Conservation (phyloP, 2,113 vertebrate species). For the Paradoxurus hermaphroditus region DNA sequence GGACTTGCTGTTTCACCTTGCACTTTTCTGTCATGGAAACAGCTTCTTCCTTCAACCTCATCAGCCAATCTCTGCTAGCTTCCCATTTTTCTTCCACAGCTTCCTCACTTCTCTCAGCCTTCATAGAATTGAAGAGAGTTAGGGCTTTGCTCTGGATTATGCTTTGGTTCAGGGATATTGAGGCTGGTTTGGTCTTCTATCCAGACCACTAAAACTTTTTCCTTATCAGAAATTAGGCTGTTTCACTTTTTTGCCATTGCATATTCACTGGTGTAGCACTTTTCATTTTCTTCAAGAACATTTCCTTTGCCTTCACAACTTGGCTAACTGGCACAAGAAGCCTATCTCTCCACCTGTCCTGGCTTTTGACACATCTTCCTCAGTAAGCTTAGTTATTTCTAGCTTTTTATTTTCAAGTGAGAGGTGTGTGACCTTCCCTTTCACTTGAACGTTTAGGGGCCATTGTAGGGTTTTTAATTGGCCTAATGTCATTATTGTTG, state of each 20-base stretch:
- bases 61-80: neutral
- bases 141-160: neutral
- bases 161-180: neutral
- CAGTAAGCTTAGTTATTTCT: neutral
- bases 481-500: neutral
- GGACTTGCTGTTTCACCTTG: neutral
- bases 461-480: neutral
- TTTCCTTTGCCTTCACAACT: neutral
- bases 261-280: neutral
- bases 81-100: neutral
- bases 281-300: neutral
- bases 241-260: neutral
- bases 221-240: neutral
- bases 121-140: neutral
- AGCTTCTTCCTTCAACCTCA: neutral
- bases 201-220: neutral
- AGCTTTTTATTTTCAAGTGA: neutral
- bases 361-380: neutral
- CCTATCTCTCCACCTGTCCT: neutral
- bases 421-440: neutral
- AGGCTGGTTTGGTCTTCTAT: neutral
- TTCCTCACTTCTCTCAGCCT: neutral
- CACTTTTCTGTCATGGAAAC: neutral
- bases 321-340: neutral
- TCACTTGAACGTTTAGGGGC: neutral